Percentiles rank a stretch among this genome's conserved stretches.
Conservation (phyloP, 2,888 invertebrate genomes). For the Chalcosyrphus nemorum region DNA sequence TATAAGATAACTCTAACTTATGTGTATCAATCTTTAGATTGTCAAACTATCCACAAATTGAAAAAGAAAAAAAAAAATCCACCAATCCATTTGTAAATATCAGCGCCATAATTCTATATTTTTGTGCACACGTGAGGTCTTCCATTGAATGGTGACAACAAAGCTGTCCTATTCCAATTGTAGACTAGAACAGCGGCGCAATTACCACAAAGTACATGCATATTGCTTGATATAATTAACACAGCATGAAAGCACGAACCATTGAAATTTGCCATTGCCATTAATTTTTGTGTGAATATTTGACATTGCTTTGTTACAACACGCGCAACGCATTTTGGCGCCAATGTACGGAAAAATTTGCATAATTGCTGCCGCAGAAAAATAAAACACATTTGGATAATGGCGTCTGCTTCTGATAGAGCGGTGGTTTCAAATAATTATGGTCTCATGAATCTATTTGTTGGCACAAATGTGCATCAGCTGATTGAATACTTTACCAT, state of each 20-base stretch:
- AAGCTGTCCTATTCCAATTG: neutral
- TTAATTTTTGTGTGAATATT: conserved; percentile 49
- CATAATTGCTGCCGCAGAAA: conserved; percentile 50
- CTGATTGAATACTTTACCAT: conserved; percentile 41
- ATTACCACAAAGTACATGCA: conserved; percentile 13
- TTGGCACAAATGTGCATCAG: conserved; percentile 14
- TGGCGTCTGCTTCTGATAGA: conserved; percentile 49
- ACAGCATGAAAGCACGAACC: conserved; percentile 28
- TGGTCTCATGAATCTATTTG: conserved; percentile 43
- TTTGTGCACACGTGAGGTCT: neutral
- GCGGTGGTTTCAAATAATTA: conserved; percentile 49
- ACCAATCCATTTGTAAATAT: neutral
- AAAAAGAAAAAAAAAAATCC: too few species aligned
- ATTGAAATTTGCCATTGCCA: conserved; percentile 18
- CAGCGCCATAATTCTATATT: neutral
- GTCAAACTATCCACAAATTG: too few species aligned
- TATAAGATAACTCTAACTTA: too few species aligned
- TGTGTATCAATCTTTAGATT: too few species aligned
- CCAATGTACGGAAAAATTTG: conserved; percentile 50
- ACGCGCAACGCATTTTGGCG: conserved; percentile 16
- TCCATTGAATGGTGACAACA: neutral
- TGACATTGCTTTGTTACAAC: conserved; percentile 21
- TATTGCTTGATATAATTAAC: conserved; percentile 27
- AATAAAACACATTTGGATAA: conserved; percentile 48
- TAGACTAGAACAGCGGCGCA: neutral